Percentiles rank a stretch among this genome's conserved stretches.
phyloP scores from a whole-genome alignment of 2,113 vertebrate species.

The Pteropus alecto region DNA sequence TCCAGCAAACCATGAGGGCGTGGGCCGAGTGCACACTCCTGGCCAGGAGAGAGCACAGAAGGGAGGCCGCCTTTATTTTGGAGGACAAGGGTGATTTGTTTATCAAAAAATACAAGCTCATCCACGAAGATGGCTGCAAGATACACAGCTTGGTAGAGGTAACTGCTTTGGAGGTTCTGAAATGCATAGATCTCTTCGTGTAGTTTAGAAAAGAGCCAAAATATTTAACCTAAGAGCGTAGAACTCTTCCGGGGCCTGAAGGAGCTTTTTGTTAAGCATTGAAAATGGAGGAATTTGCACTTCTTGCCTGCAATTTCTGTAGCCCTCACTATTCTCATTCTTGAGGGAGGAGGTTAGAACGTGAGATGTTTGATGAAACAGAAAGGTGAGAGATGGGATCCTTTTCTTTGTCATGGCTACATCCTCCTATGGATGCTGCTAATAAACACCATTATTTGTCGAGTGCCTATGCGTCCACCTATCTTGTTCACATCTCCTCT shows the following conservation, averaged over 20 bases:
- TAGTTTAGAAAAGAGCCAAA: background rate
- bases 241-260: background rate
- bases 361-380: background rate
- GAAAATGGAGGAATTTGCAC: background rate
- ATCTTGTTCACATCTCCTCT: background rate
- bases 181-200: background rate
- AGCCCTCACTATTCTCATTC: background rate
- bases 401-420: background rate
- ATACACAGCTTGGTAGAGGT: constrained; percentile 87
- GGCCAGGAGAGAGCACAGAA: constrained; percentile 85
- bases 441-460: background rate
- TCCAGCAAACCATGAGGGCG: constrained; percentile 82
- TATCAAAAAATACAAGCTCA: constrained; percentile 80
- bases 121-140: constrained; percentile 82
- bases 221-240: background rate
- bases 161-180: background rate
- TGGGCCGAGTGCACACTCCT: constrained; percentile 84
- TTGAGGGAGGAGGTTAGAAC: background rate
- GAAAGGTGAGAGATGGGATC: background rate
- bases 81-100: constrained; percentile 84
- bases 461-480: background rate
- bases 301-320: background rate
- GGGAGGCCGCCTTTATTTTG: constrained; percentile 79
- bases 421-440: background rate
- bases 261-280: background rate